These are phyloP conservation scores for Mionectes macconnelli DNA, from an alignment of 2,113 vertebrate species.

Conservation along the genomic window DNA sequence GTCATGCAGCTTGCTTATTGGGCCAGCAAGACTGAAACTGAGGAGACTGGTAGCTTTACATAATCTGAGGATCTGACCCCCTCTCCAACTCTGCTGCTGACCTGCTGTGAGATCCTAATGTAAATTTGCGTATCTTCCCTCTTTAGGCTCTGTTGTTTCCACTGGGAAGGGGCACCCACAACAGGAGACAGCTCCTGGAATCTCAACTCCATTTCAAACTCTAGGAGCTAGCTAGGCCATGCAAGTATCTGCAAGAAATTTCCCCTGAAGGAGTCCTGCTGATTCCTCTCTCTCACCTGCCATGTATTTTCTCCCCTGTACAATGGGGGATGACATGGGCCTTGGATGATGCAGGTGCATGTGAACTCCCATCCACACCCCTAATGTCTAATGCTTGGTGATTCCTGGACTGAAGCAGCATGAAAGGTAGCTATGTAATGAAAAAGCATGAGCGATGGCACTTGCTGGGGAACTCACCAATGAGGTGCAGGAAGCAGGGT, in stretches of 20 bases:
- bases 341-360: neutral
- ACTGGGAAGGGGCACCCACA: neutral
- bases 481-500: conserved; percentile 94
- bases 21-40: neutral
- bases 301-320: neutral
- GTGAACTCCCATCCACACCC: neutral
- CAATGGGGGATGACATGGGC: neutral
- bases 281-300: neutral
- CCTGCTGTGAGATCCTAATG: neutral
- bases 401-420: neutral
- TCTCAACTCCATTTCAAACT: neutral
- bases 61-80: neutral
- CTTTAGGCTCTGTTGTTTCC: neutral
- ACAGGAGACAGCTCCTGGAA: neutral
- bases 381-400: neutral
- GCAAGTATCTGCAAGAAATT: neutral
- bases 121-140: neutral
- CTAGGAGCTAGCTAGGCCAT: neutral
- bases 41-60: neutral
- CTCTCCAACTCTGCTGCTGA: neutral
- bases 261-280: neutral
- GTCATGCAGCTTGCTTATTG: neutral
- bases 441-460: neutral
- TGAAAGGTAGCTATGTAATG: neutral
- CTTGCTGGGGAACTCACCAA: conserved; percentile 76